Conservation (phyloP, 2,113 vertebrate species). For the Phainopepla nitens region DNA sequence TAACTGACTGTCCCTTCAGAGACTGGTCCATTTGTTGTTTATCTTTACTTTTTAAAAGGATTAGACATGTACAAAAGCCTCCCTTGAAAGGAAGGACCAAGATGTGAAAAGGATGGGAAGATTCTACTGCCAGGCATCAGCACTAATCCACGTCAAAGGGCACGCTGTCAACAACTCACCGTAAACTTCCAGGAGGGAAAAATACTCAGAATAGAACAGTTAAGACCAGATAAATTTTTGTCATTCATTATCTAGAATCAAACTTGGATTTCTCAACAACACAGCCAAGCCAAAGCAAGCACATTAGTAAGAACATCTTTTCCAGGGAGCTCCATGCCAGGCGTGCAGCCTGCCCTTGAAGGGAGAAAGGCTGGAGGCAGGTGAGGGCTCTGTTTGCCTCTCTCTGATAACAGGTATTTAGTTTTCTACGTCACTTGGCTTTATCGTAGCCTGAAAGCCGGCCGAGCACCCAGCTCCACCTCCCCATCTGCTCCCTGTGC, state of each 20-base stretch:
- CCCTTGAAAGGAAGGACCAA: not conserved
- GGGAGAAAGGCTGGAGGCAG: constrained; percentile 23
- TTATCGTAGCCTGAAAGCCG: not conserved
- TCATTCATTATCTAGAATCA: constrained; percentile 4
- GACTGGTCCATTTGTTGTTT: not conserved
- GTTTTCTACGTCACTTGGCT: not conserved
- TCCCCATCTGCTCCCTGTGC: not conserved
- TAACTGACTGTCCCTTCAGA: not conserved
- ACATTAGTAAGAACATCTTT: not conserved
- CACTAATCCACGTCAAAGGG: not conserved
- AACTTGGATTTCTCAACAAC: constrained; percentile 9
- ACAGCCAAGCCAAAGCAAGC: not conserved
- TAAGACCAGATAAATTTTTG: constrained; percentile 12
- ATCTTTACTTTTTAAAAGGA: constrained; percentile 9
- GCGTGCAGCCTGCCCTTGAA: not conserved
- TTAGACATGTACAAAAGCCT: not conserved
- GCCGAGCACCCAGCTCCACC: not conserved
- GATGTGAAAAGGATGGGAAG: not conserved
- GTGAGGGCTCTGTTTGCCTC: constrained; percentile 5
- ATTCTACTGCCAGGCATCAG: not conserved
- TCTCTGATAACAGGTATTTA: constrained; percentile 16
- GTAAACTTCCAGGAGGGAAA: constrained; percentile 13
- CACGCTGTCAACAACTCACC: not conserved
- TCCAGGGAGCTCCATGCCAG: not conserved
- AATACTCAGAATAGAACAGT: not conserved